phyloP scores from a whole-genome alignment of 2,888 invertebrate genomes.

The Hirtodrosophila duncani region DNA sequence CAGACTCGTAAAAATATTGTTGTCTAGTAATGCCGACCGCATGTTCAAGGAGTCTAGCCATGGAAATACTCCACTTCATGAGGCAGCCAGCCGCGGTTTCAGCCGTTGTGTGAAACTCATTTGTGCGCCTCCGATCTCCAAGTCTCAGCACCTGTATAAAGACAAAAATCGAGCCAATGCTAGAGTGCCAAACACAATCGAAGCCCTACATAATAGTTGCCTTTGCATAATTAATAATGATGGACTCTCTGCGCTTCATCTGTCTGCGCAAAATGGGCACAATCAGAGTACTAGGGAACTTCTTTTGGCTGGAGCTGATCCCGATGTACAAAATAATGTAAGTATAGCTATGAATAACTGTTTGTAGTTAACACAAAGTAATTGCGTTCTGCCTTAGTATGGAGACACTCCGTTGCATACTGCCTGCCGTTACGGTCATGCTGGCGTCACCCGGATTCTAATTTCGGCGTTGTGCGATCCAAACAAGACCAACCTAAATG shows the following conservation, averaged over 20 bases:
- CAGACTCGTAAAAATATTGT: conserved; percentile 60
- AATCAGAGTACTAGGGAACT: conserved; percentile 95
- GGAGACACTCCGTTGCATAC: conserved; percentile 97
- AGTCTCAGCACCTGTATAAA: conserved; percentile 44
- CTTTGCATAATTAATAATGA: conserved; percentile 86
- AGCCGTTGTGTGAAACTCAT: conserved; percentile 89
- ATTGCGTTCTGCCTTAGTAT: conserved; percentile 83
- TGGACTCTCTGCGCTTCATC: conserved; percentile 95
- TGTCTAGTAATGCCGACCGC: conserved; percentile 69
- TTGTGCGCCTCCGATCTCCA: conserved; percentile 68
- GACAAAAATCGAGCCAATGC: conserved; percentile 62
- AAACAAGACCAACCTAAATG: conserved; percentile 95
- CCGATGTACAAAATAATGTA: conserved; percentile 94
- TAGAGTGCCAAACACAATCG: conserved; percentile 63
- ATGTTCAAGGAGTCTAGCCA: conserved; percentile 80
- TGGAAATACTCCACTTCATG: conserved; percentile 95
- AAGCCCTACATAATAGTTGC: conserved; percentile 82
- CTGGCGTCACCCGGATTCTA: conserved; percentile 95
- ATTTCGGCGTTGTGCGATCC: conserved; percentile 92
- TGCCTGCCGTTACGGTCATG: conserved; percentile 96
- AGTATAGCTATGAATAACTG: conserved; percentile 8
- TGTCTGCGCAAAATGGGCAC: conserved; percentile 97
- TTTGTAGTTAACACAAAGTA: background rate
- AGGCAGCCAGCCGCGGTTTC: conserved; percentile 96
- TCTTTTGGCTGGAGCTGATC: conserved; percentile 90